Evolutionary conservation across 1,140 invertebrate species (phyloP), one percentile per base, ranked within the genome.

Genomic region (Drosophila nebulosa): DNA sequence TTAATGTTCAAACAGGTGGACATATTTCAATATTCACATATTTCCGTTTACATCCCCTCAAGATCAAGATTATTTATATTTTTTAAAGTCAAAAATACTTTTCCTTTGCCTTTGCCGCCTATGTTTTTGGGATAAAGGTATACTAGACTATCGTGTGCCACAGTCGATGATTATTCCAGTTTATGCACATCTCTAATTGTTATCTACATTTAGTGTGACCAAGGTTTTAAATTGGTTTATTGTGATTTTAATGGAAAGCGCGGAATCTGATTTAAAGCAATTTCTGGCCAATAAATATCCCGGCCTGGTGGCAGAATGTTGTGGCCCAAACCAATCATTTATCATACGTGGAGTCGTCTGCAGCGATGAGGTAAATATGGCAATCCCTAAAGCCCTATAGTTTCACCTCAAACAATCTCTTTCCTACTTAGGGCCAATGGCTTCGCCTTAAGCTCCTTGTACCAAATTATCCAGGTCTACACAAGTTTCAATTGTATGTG

Each of bases 381-480:
- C 3, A 0, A 3, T 6, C 3, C 22, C 7, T 6, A 0, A 0
- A 21, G 18, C 2, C 3, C 3, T 36, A 0, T 4, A 5, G 3
- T 7, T 57, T 59, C 61, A 69, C 24, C 69, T 22, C 14, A 65
- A 27, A 5, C 10, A 3, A 39, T 1, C 1, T 26, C 4, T 14
- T 16, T 0, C 14, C n/a, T 3, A 14, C 0, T 39, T 12, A 9
- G 6, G 63, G 36, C 16, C 70, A 55, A 5, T 86, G 77, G 60
- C 51, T 53, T 5, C 60, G 74, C 5, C 5, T 85, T 3, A 86
- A 74, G 22, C 64, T 85, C 0, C 71, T 51, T 10, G 10, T 85
- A 14, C 81, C 81, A 0, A 67, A 85, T 12, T 50, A 71, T 57
- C 81, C 81, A 4, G 55, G 51, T 5, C 64, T 85, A 1, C 7